phyloP scores from a whole-genome alignment of 2,888 invertebrate species.

The Noctua janthina region DNA sequence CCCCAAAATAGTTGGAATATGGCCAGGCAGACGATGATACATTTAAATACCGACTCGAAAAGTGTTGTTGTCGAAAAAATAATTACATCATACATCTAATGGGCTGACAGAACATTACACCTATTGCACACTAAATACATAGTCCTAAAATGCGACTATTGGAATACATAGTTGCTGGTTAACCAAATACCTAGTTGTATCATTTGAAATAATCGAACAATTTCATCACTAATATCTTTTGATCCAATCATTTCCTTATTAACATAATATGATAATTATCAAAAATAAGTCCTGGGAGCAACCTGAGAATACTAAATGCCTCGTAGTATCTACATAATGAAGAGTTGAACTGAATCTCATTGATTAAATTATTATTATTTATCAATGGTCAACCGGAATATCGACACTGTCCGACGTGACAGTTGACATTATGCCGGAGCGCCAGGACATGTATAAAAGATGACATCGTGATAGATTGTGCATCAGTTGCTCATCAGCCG shows the following conservation, averaged over 20 bases:
- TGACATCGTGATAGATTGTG: neutral
- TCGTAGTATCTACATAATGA: slow-evolving; percentile 9
- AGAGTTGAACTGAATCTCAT: slow-evolving; percentile 33
- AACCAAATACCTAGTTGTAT: neutral
- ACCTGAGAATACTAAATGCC: neutral
- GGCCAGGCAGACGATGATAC: too few species aligned
- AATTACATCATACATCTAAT: neutral
- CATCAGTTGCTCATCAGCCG: slow-evolving; percentile 40
- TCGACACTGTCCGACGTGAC: neutral
- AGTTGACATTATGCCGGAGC: slow-evolving; percentile 29
- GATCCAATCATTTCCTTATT: neutral
- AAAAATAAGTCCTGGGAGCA: neutral
- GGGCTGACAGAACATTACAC: neutral
- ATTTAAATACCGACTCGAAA: neutral
- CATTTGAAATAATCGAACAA: neutral
- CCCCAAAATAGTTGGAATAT: too few species aligned
- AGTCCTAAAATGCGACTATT: neutral
- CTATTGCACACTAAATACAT: neutral
- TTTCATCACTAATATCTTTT: neutral
- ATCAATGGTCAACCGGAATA: slow-evolving; percentile 35
- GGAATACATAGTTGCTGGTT: too few species aligned
- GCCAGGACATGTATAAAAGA: slow-evolving; percentile 32
- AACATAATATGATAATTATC: slow-evolving; percentile 17
- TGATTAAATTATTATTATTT: slow-evolving; percentile 31
- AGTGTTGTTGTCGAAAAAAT: neutral